Conservation (phyloP, 92 coral and sea anemone genomes). For the Pocillopora grandis region DNA sequence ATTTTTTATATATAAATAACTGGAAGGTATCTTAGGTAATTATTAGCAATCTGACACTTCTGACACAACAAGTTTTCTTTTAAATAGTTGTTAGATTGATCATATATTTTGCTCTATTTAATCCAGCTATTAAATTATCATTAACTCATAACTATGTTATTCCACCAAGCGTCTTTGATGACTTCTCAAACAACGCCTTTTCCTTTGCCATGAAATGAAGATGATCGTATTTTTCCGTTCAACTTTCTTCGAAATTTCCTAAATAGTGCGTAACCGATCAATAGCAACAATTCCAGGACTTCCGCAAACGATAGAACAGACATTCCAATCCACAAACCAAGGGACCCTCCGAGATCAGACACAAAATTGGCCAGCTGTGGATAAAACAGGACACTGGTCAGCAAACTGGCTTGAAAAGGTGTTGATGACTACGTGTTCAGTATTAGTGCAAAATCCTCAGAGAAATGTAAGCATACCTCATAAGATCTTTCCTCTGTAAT, state of each 20-base stretch:
- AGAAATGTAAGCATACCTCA: conserved; percentile 48
- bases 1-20: no score
- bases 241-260: conserved; percentile 7
- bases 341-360: conserved; percentile 84
- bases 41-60: no score
- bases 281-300: conserved; percentile 56
- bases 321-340: conserved; percentile 86
- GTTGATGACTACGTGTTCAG: no score
- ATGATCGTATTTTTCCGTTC: conserved; percentile 12
- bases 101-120: no score
- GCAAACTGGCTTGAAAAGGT: neutral
- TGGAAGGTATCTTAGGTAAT: no score
- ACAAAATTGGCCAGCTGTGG: conserved; percentile 64
- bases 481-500: conserved; percentile 71
- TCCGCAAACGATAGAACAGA: conserved; percentile 78
- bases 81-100: no score
- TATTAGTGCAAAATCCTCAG: no score
- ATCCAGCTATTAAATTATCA: no score
- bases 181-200: no score
- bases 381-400: neutral
- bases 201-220: neutral
- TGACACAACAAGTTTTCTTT: no score
- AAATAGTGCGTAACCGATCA: conserved; percentile 30
- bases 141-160: no score
- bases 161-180: no score